Percentiles rank a stretch among this genome's conserved stretches.
phyloP scores from a whole-genome alignment of 1,140 invertebrate genomes.

The Platorchestia sp. region DNA sequence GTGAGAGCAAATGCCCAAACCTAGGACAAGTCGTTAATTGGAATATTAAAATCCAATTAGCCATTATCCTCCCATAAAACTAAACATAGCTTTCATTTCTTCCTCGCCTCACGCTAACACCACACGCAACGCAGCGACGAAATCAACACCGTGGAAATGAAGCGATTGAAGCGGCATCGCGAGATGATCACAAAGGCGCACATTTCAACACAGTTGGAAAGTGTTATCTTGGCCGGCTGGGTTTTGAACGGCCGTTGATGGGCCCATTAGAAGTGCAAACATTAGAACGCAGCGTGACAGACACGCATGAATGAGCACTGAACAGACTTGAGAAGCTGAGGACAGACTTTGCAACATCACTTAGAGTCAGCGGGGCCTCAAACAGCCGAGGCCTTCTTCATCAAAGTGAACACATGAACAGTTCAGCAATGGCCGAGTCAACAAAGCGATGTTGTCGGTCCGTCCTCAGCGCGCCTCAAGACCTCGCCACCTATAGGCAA shows the following conservation, averaged over 20 bases:
- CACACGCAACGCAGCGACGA: too few species aligned
- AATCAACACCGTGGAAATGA: too few species aligned
- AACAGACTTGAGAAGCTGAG: background rate
- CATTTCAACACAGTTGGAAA: background rate
- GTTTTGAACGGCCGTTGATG: background rate
- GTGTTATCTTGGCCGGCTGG: background rate
- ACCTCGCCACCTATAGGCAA: background rate
- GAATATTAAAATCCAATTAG: too few species aligned
- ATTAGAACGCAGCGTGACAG: background rate
- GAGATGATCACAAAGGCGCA: background rate
- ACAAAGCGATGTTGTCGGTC: slow-evolving; percentile 11
- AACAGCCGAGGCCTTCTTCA: background rate
- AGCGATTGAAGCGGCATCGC: too few species aligned
- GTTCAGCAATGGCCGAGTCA: slow-evolving; percentile 1
- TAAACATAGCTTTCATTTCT: too few species aligned
- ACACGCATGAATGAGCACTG: background rate
- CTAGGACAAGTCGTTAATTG: too few species aligned
- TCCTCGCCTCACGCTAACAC: too few species aligned
- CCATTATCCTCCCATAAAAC: too few species aligned
- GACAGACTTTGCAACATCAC: background rate
- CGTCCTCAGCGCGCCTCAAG: background rate
- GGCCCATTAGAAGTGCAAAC: background rate
- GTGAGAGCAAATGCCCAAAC: too few species aligned
- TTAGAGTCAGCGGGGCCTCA: background rate
- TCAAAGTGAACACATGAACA: slow-evolving; percentile 11